These are phyloP conservation scores for Vanessa tameamea DNA, from an alignment of 1,140 invertebrate species.

Conservation along the genomic window DNA sequence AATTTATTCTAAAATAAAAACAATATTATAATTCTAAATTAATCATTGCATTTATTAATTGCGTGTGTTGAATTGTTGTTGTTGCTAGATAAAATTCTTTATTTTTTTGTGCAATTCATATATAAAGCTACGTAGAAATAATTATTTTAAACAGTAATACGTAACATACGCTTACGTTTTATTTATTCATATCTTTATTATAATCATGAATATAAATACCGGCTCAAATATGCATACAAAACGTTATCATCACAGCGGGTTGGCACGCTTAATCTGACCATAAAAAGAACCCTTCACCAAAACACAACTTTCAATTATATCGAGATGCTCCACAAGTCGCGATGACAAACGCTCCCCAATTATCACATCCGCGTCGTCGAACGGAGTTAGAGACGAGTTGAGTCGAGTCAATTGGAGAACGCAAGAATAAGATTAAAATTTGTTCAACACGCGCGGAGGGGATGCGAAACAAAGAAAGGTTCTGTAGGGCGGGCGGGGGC, in stretches of 20 bases:
- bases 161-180: not conserved
- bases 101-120: too few species aligned
- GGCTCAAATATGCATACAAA: slow-evolving; percentile 32
- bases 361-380: slow-evolving; percentile 41
- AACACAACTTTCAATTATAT: slow-evolving; percentile 33
- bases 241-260: slow-evolving; percentile 28
- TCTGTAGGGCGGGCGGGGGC: slow-evolving; percentile 68
- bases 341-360: slow-evolving; percentile 42
- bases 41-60: too few species aligned
- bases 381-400: slow-evolving; percentile 34
- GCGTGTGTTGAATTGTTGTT: too few species aligned
- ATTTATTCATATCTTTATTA: slow-evolving; percentile 20
- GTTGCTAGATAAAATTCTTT: too few species aligned
- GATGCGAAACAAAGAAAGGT: slow-evolving; percentile 75
- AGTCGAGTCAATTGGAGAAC: slow-evolving; percentile 69
- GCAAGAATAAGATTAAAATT: slow-evolving; percentile 71
- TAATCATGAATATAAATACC: slow-evolving; percentile 26
- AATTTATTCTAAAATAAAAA: too few species aligned
- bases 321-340: slow-evolving; percentile 25
- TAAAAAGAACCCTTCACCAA: slow-evolving; percentile 24
- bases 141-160: not conserved
- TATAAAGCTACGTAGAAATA: too few species aligned
- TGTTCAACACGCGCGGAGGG: slow-evolving; percentile 64
- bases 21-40: too few species aligned
- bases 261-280: not conserved